Conservation (phyloP, 30 jellyfish, hydroid and myxozoan genomes). For the Aurelia aurita complex sp. Pacific region DNA sequence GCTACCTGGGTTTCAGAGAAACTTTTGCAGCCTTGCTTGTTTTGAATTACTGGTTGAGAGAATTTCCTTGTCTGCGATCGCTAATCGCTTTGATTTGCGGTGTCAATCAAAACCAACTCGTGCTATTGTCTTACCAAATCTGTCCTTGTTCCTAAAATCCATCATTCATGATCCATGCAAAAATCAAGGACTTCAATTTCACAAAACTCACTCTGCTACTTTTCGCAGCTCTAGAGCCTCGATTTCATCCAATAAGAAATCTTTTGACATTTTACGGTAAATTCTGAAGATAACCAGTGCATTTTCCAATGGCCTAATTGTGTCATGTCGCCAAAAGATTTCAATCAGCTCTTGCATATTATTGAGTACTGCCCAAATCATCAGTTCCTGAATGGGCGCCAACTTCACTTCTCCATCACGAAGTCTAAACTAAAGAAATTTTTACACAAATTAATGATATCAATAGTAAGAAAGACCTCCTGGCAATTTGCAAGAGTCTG, state of each 20-base stretch:
- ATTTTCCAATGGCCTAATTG: conserved; percentile 27
- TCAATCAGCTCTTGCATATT: conserved; percentile 21
- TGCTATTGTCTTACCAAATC: too few species aligned
- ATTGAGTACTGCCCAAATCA: conserved; percentile 48
- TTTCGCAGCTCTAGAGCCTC: conserved; percentile 7
- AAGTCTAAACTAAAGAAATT: background rate
- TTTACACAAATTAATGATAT: background rate
- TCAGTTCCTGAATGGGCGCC: conserved; percentile 36
- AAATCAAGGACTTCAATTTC: background rate
- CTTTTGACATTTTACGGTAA: conserved; percentile 3
- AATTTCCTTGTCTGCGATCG: too few species aligned
- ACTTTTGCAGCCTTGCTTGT: too few species aligned
- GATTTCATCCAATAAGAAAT: conserved; percentile 2
- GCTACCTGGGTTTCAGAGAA: too few species aligned
- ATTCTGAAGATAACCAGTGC: conserved; percentile 16
- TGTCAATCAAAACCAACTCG: too few species aligned
- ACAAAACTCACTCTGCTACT: conserved; percentile 1
- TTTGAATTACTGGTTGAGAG: too few species aligned
- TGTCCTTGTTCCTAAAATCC: too few species aligned
- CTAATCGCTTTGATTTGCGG: too few species aligned
- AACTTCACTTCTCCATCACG: background rate
- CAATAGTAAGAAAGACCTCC: background rate
- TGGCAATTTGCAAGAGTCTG: too few species aligned
- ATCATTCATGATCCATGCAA: background rate
- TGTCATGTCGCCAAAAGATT: conserved; percentile 37